Evolutionary conservation across 1,140 invertebrate species (phyloP).

Genomic region (Drosophila ficusphila): DNA sequence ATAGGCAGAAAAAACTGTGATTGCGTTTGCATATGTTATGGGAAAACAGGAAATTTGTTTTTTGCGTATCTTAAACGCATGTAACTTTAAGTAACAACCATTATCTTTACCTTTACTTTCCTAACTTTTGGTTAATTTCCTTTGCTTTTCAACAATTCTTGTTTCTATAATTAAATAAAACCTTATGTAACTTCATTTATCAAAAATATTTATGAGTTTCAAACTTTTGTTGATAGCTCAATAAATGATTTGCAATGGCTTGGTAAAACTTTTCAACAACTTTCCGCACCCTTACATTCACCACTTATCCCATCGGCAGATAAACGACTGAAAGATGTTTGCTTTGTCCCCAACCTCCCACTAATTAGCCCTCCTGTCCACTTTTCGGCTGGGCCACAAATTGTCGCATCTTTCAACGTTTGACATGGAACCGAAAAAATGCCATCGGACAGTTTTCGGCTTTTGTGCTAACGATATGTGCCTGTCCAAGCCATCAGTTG

Average conservation of each 20-base stretch:
- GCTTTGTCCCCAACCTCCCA: slow-evolving; percentile 10
- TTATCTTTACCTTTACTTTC: no score
- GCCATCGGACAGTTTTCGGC: slow-evolving; percentile 45
- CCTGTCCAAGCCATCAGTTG: slow-evolving; percentile 55
- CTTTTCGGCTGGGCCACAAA: slow-evolving; percentile 54
- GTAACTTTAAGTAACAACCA: no score
- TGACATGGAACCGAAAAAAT: slow-evolving; percentile 65
- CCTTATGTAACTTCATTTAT: no score
- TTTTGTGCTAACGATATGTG: slow-evolving; percentile 73
- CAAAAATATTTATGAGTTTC: not conserved
- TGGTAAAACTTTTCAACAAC: not conserved
- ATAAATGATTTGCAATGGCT: slow-evolving; percentile 32
- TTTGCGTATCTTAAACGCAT: not conserved
- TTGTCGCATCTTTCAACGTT: slow-evolving; percentile 68
- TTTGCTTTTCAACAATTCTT: no score
- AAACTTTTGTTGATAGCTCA: slow-evolving; percentile 12
- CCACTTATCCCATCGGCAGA: slow-evolving; percentile 60
- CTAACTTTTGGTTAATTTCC: no score
- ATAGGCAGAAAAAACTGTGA: not conserved
- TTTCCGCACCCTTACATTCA: not conserved
- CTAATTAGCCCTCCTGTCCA: slow-evolving; percentile 66
- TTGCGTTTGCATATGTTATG: slow-evolving; percentile 12
- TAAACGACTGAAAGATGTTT: slow-evolving; percentile 11
- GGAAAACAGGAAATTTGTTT: not conserved
- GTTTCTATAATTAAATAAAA: no score